phyloP scores from a whole-genome alignment of 2,888 invertebrate genomes.

The Orchesella flavescens region DNA sequence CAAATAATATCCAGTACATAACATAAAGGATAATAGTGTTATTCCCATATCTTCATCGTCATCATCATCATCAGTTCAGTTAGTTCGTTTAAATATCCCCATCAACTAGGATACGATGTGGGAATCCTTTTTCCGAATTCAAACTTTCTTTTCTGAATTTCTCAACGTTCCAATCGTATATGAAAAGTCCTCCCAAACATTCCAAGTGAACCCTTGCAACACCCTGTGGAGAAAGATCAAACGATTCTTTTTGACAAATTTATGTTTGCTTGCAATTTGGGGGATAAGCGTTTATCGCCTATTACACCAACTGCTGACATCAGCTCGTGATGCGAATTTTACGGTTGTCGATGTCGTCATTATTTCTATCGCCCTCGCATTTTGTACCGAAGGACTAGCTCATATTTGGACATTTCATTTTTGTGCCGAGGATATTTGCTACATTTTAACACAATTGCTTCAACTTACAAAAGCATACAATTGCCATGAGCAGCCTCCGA shows the following conservation, averaged over 20 bases:
- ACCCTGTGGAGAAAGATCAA: slow-evolving; percentile 57
- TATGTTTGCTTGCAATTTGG: slow-evolving; percentile 58
- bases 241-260: slow-evolving; percentile 58
- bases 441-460: slow-evolving; percentile 41
- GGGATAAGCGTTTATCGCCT: slow-evolving; percentile 57
- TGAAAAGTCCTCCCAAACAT: slow-evolving; percentile 26
- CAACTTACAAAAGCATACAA: slow-evolving; percentile 32
- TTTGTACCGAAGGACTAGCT: slow-evolving; percentile 49
- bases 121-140: slow-evolving; percentile 54
- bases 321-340: slow-evolving; percentile 56
- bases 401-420: slow-evolving; percentile 57
- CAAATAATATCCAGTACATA: too few species aligned
- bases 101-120: slow-evolving; percentile 32
- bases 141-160: slow-evolving; percentile 48
- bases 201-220: slow-evolving; percentile 54
- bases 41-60: too few species aligned
- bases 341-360: slow-evolving; percentile 52
- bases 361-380: slow-evolving; percentile 47
- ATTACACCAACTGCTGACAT: slow-evolving; percentile 54
- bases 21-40: too few species aligned
- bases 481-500: too few species aligned
- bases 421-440: slow-evolving; percentile 48
- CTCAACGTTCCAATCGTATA: slow-evolving; percentile 49
- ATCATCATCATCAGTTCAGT: not conserved
- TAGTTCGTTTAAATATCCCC: not conserved